Conservation (phyloP, 2,888 invertebrate species). For the Aleiodes leptofemur region DNA sequence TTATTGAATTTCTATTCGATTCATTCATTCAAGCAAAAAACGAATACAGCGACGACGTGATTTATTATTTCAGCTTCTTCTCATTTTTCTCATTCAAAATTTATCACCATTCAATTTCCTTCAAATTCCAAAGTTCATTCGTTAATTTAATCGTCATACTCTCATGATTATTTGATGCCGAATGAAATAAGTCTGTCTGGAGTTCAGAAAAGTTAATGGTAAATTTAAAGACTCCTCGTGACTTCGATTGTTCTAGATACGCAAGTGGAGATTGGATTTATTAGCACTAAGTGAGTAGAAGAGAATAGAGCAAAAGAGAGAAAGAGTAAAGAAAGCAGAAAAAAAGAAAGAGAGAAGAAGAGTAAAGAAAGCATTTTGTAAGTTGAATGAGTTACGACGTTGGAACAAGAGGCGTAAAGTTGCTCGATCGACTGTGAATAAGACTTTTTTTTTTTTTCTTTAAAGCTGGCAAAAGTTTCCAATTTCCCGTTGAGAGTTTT, state of each 20-base stretch:
- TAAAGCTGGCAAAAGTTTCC: slow-evolving; percentile 10
- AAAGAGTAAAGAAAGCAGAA: slow-evolving; percentile 30
- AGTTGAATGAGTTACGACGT: slow-evolving; percentile 47
- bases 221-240: slow-evolving; percentile 34
- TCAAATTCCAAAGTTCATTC: too few species aligned
- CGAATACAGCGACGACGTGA: too few species aligned
- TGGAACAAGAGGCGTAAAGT: slow-evolving; percentile 36
- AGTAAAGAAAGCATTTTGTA: slow-evolving; percentile 37
- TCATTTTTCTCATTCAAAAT: too few species aligned
- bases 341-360: slow-evolving; percentile 34
- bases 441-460: slow-evolving; percentile 9
- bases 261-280: slow-evolving; percentile 42
- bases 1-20: too few species aligned
- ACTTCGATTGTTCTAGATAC: slow-evolving; percentile 45
- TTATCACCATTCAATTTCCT: too few species aligned
- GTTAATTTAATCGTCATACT: background rate
- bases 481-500: slow-evolving; percentile 6
- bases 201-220: slow-evolving; percentile 10
- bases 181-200: background rate
- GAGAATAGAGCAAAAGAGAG: slow-evolving; percentile 36
- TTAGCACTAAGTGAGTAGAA: slow-evolving; percentile 35
- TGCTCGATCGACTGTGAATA: slow-evolving; percentile 38
- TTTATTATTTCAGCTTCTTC: too few species aligned
- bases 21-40: too few species aligned
- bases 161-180: slow-evolving; percentile 17